Percentiles rank a stretch among this genome's conserved stretches.
phyloP scores from a whole-genome alignment of 2,797 vertebrate genomes.

The Gadopsis marmoratus region DNA sequence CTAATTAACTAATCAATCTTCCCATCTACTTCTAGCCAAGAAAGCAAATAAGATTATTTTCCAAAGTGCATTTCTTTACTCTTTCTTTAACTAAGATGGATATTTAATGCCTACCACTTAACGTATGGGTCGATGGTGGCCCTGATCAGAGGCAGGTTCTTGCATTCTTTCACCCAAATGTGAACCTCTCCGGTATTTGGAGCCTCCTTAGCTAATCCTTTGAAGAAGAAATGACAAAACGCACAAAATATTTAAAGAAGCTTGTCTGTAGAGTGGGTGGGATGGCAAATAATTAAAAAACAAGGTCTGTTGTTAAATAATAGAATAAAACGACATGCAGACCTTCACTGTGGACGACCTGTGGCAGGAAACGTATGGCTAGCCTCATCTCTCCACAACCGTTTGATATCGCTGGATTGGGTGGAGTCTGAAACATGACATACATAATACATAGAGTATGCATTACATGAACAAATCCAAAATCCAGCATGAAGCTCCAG shows the following conservation, averaged over 20 bases:
- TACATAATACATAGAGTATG: not conserved
- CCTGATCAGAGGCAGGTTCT: constrained; percentile 89
- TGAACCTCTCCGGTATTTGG: constrained; percentile 91
- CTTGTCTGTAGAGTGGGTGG: not conserved
- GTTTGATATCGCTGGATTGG: constrained; percentile 79
- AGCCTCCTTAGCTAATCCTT: constrained; percentile 81
- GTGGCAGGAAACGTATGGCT: constrained; percentile 91
- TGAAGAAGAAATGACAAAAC: constrained; percentile 22
- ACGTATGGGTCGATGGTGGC: constrained; percentile 92
- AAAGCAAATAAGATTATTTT: not conserved
- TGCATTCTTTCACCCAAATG: constrained; percentile 97
- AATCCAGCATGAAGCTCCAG: not conserved
- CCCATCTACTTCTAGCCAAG: not conserved
- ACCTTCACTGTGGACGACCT: constrained; percentile 86
- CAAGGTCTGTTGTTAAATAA: not conserved
- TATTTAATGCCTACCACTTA: constrained; percentile 89
- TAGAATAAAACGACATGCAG: not conserved
- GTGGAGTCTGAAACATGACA: constrained; percentile 80
- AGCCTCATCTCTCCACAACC: constrained; percentile 93
- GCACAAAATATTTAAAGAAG: not conserved
- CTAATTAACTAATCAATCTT: not conserved
- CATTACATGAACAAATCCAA: constrained; percentile 21
- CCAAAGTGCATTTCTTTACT: not conserved
- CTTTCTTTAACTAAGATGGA: not conserved
- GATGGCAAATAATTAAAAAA: not conserved